phyloP scores from a whole-genome alignment of 2,888 invertebrate genomes.

The Macrosoma leucophasiata region DNA sequence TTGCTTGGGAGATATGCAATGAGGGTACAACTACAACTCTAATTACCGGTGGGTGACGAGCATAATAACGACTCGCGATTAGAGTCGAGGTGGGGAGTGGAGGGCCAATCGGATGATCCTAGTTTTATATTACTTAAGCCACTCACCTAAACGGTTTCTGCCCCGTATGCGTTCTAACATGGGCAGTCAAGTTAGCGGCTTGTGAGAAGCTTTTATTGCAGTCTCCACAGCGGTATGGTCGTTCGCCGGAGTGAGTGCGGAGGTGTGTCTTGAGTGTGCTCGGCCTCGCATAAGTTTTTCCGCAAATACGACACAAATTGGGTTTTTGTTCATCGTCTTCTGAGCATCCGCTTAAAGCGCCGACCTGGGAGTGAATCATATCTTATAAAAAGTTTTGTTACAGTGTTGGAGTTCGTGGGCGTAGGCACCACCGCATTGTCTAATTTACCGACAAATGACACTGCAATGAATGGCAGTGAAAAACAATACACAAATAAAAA shows the following conservation, averaged over 20 bases:
- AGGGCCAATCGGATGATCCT: no score
- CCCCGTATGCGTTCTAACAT: conserved; percentile 96
- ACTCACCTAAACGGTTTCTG: conserved; percentile 92
- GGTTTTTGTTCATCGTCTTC: conserved; percentile 85
- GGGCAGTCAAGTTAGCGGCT: conserved; percentile 98
- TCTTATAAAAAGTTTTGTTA: no score
- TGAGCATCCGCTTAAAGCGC: conserved; percentile 75
- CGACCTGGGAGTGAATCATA: no score
- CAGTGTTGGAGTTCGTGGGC: no score
- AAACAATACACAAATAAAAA: no score
- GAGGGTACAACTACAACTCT: no score
- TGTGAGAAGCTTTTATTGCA: conserved; percentile 98
- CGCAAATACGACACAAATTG: conserved; percentile 95
- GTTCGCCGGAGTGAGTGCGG: conserved; percentile 96
- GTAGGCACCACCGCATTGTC: no score
- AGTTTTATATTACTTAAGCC: background rate
- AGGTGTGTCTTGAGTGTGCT: conserved; percentile 98
- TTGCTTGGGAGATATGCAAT: background rate
- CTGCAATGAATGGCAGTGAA: no score
- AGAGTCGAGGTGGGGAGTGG: no score
- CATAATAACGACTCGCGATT: no score
- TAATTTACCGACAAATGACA: no score
- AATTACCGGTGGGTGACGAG: no score
- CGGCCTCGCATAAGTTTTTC: conserved; percentile 97
- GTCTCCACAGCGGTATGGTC: conserved; percentile 92